Evolutionary conservation across 2,797 vertebrate genomes (phyloP).

Genomic region (Enteromius trimaculatus): DNA sequence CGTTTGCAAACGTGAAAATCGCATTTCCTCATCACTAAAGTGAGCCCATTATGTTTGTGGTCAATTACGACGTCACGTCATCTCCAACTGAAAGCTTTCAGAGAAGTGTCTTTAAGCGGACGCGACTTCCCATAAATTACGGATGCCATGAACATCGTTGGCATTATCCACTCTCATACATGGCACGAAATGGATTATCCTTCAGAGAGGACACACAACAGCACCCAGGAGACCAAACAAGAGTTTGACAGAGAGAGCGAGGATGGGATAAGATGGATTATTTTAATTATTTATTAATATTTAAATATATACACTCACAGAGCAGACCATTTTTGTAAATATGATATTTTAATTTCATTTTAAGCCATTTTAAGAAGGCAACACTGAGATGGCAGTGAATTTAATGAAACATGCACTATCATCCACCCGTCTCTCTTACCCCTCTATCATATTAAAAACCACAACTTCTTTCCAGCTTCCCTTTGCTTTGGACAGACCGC

Average conservation of each 20-base stretch:
- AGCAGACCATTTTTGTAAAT: background rate
- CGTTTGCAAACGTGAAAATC: conserved; percentile 14
- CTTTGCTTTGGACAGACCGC: conserved; percentile 21
- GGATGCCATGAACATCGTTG: background rate
- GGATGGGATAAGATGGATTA: background rate
- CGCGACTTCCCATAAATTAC: conserved; percentile 48
- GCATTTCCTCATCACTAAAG: conserved; percentile 66
- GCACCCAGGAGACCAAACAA: background rate
- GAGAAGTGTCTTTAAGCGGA: conserved; percentile 53
- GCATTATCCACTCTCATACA: conserved; percentile 21
- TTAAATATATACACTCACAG: background rate
- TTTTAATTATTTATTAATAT: background rate
- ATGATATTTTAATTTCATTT: background rate
- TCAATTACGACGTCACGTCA: conserved; percentile 61
- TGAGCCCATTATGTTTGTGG: conserved; percentile 78
- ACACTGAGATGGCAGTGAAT: background rate
- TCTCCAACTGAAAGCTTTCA: conserved; percentile 49
- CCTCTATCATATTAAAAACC: conserved; percentile 40
- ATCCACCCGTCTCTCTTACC: background rate
- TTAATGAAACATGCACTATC: background rate
- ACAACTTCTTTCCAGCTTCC: background rate
- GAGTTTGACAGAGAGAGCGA: background rate
- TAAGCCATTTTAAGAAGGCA: background rate
- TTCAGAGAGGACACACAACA: background rate
- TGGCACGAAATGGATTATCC: conserved; percentile 5